Percentiles rank a stretch among this genome's conserved stretches.
Evolutionary conservation across 2,888 invertebrate species (phyloP).

Genomic region (Mallateleia sp.): DNA sequence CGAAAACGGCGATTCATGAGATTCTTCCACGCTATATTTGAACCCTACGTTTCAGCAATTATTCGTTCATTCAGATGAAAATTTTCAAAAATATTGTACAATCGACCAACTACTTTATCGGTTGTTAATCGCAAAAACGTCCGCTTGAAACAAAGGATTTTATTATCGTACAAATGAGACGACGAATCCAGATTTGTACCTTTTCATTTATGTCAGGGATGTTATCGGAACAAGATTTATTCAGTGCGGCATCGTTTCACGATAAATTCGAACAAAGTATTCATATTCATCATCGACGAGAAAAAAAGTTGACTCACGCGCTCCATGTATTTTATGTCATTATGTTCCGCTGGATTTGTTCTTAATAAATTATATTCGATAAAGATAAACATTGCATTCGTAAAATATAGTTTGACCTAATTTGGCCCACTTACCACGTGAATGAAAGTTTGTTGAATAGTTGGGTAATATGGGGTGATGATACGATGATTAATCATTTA

Average conservation of each 20-base stretch:
- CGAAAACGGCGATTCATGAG: too few relatives aligned
- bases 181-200: background rate
- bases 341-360: background rate
- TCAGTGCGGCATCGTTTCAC: background rate
- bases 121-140: background rate
- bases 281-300: background rate
- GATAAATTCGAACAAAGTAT: constrained; percentile 1
- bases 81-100: too few relatives aligned
- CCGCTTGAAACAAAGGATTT: background rate
- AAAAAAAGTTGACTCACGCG: background rate
- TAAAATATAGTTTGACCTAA: constrained; percentile 30
- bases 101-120: background rate
- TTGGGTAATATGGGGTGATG: constrained; percentile 21
- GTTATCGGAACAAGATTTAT: background rate
- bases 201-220: background rate
- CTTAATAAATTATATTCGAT: constrained; percentile 34
- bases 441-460: constrained; percentile 9
- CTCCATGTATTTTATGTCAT: background rate
- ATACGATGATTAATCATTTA: constrained; percentile 42
- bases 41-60: too few relatives aligned
- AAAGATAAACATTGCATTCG: constrained; percentile 26
- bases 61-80: too few relatives aligned
- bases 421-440: constrained; percentile 33
- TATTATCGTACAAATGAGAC: background rate
- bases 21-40: too few relatives aligned